phyloP scores from a whole-genome alignment of 2,797 vertebrate species.

The Triplophysa yarkandensis region DNA sequence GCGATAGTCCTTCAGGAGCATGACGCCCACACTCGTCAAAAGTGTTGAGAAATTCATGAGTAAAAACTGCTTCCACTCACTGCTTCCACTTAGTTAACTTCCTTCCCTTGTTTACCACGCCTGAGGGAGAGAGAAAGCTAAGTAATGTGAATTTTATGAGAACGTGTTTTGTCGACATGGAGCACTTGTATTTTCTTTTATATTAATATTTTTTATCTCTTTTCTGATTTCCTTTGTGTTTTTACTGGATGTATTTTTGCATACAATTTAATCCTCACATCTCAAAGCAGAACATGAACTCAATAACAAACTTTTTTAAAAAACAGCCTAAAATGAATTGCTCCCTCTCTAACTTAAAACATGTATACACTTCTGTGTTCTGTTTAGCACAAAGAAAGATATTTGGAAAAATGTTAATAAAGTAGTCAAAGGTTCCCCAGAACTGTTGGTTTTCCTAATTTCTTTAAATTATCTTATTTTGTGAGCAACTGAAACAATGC shows the following conservation, averaged over 20 bases:
- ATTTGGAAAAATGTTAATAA: too few species aligned
- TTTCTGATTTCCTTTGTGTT: background rate
- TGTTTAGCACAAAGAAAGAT: too few species aligned
- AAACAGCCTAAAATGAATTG: too few species aligned
- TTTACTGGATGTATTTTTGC: background rate
- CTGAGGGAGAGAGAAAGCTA: slow-evolving; percentile 2
- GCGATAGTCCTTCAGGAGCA: slow-evolving; percentile 77
- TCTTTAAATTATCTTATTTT: too few species aligned
- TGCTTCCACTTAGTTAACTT: slow-evolving; percentile 50
- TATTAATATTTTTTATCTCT: background rate
- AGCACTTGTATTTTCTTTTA: background rate
- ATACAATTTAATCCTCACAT: background rate
- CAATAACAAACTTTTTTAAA: background rate
- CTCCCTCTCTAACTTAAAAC: too few species aligned
- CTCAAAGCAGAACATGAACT: background rate
- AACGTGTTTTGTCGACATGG: background rate
- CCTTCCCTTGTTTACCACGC: slow-evolving; percentile 33
- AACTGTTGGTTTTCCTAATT: too few species aligned
- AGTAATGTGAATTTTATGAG: slow-evolving; percentile 18
- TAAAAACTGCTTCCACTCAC: slow-evolving; percentile 39
- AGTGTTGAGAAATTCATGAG: slow-evolving; percentile 44
- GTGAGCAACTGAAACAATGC: too few species aligned
- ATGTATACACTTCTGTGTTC: too few species aligned
- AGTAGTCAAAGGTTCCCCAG: too few species aligned
- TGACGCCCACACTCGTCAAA: slow-evolving; percentile 49